A percentile compares a stretch with the other conserved stretches of the same genome.
These are phyloP conservation scores for Nibea coibor DNA, from an alignment of 2,113 vertebrate genomes.

Conservation along the genomic window DNA sequence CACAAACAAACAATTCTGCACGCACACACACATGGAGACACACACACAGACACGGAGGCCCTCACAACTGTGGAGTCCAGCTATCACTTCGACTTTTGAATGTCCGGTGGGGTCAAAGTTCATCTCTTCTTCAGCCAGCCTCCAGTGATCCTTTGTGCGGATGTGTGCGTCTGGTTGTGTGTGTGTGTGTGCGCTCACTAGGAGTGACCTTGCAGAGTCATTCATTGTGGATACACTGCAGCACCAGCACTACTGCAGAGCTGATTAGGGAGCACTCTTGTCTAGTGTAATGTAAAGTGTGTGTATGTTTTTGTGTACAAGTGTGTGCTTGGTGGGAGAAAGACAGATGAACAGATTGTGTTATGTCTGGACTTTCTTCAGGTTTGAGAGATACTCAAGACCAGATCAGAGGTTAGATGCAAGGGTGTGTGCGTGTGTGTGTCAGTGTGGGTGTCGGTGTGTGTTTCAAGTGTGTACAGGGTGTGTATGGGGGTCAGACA, in stretches of 20 bases:
- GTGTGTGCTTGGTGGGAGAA: slow-evolving; percentile 24
- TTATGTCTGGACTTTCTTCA: slow-evolving; percentile 65
- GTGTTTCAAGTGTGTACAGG: slow-evolving; percentile 70
- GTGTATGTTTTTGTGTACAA: slow-evolving; percentile 18
- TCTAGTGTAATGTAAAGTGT: slow-evolving; percentile 45
- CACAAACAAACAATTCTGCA: slow-evolving; percentile 76
- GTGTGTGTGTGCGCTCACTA: slow-evolving; percentile 34
- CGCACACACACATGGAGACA: slow-evolving; percentile 33
- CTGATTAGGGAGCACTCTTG: slow-evolving; percentile 65
- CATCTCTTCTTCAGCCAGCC: slow-evolving; percentile 71
- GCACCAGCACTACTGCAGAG: slow-evolving; percentile 59
- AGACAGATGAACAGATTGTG: slow-evolving; percentile 64
- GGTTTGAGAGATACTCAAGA: slow-evolving; percentile 62
- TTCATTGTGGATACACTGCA: slow-evolving; percentile 67
- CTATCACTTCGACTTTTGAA: slow-evolving; percentile 73
- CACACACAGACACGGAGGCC: slow-evolving; percentile 47
- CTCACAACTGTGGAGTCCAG: slow-evolving; percentile 69
- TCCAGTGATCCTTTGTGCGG: slow-evolving; percentile 62
- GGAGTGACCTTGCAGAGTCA: slow-evolving; percentile 78
- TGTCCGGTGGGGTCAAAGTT: slow-evolving; percentile 81
- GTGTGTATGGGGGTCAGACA: slow-evolving; percentile 83
- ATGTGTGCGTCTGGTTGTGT: slow-evolving; percentile 52
- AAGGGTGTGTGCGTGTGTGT: slow-evolving; percentile 31
- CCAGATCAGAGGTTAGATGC: slow-evolving; percentile 70
- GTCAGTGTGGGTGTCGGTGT: slow-evolving; percentile 53